A percentile compares a stretch with the other conserved stretches of the same genome.
phyloP scores from a whole-genome alignment of 30 jellyfish, hydroid and myxozoan genomes.

The Hydractinia symbiolongicarpus region DNA sequence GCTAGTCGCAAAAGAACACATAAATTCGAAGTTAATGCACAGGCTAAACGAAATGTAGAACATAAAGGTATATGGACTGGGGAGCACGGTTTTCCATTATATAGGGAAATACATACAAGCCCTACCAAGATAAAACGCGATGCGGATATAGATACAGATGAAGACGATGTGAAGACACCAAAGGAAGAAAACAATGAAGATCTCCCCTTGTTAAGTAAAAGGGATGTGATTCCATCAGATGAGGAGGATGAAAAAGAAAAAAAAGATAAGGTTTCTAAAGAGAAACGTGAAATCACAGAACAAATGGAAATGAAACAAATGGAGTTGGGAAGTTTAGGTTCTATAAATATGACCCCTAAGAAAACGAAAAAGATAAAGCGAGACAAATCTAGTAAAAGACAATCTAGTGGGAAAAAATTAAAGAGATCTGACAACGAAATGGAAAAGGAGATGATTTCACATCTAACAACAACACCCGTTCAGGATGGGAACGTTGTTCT shows the following conservation, averaged over 20 bases:
- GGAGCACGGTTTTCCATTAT: conserved; percentile 1
- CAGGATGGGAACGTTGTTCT: conserved; percentile 46
- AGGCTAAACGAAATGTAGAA: background rate
- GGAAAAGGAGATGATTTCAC: background rate
- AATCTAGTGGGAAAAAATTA: background rate
- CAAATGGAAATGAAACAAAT: conserved; percentile 13
- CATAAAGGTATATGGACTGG: conserved; percentile 4
- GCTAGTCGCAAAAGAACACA: background rate
- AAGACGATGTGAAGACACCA: background rate
- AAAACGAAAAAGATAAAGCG: background rate
- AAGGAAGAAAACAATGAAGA: background rate
- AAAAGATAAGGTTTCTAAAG: background rate
- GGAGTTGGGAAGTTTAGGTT: conserved; percentile 33
- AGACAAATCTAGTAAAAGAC: background rate
- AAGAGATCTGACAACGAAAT: background rate
- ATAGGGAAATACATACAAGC: background rate
- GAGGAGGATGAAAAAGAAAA: background rate
- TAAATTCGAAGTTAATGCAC: background rate
- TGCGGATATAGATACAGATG: background rate
- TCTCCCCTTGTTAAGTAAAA: background rate
- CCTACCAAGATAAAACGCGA: background rate
- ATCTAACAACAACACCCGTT: conserved; percentile 15
- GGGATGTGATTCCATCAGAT: background rate
- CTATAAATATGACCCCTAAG: conserved; percentile 6
- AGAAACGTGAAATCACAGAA: conserved; percentile 1